Percentiles rank a stretch among this genome's conserved stretches.
Conservation (phyloP, 2,113 vertebrate genomes). For the Setophaga petechia region DNA sequence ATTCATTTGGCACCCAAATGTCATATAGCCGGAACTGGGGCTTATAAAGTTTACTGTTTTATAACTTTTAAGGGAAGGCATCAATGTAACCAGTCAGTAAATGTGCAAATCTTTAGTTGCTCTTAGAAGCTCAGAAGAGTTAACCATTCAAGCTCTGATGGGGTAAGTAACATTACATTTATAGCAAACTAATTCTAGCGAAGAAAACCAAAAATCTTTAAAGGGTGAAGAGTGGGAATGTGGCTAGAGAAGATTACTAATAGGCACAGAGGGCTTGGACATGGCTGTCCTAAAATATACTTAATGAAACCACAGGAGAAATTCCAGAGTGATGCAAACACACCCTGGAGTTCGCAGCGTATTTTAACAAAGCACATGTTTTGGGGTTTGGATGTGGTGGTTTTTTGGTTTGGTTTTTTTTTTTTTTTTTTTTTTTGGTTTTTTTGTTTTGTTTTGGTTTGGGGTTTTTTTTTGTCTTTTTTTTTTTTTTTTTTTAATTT, state of each 20-base stretch:
- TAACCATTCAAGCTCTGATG: constrained; percentile 80
- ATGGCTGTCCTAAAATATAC: constrained; percentile 18
- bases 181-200: constrained; percentile 73
- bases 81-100: constrained; percentile 82
- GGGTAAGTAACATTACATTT: constrained; percentile 88
- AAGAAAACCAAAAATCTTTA: constrained; percentile 63
- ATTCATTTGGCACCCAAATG: constrained; percentile 99
- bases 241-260: constrained; percentile 23
- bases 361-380: constrained; percentile 62
- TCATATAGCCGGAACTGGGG: constrained; percentile 93
- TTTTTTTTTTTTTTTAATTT: neutral
- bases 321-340: constrained; percentile 45
- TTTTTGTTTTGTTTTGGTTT: neutral
- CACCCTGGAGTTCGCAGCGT: constrained; percentile 27
- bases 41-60: constrained; percentile 97
- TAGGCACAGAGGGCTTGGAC: constrained; percentile 25
- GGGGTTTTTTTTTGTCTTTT: neutral
- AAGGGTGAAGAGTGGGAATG: constrained; percentile 57
- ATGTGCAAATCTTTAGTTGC: constrained; percentile 85
- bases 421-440: neutral
- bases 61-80: constrained; percentile 89
- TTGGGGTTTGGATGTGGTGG: neutral
- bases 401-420: neutral
- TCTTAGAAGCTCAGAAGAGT: constrained; percentile 82
- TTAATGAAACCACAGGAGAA: constrained; percentile 49